These are phyloP conservation scores for Nesoenas mayeri DNA, from an alignment of 2,113 vertebrate genomes.

Conservation along the genomic window DNA sequence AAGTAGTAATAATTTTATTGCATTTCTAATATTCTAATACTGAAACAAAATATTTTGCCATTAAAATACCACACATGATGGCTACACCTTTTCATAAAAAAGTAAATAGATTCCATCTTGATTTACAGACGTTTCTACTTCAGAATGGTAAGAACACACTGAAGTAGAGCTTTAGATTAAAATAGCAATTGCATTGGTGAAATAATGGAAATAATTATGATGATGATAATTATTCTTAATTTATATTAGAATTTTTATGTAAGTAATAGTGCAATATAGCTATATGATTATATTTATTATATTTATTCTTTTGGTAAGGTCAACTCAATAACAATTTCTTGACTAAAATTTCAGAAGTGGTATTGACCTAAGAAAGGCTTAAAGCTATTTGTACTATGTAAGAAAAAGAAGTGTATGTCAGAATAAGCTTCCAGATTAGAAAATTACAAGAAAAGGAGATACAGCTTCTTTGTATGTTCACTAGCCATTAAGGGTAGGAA, in stretches of 20 bases:
- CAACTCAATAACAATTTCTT: not conserved
- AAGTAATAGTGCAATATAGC: not conserved
- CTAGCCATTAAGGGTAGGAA: not conserved
- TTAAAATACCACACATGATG: not conserved
- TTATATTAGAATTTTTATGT: not conserved
- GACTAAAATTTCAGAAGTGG: not conserved
- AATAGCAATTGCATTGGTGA: not conserved
- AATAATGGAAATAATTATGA: not conserved
- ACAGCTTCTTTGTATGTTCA: not conserved
- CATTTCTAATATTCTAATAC: not conserved
- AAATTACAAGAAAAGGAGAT: not conserved
- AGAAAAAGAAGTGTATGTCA: not conserved
- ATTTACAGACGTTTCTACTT: not conserved
- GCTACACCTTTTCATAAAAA: not conserved
- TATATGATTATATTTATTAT: not conserved
- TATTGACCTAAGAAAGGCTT: not conserved
- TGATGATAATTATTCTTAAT: not conserved
- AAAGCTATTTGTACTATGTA: not conserved
- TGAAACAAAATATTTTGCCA: not conserved
- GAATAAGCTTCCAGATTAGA: not conserved
- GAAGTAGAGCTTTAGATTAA: not conserved
- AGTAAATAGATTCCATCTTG: not conserved
- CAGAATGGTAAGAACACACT: not conserved
- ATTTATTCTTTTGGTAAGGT: not conserved
- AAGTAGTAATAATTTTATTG: not conserved